Conservation (phyloP, 2,888 invertebrate species). For the Plemyria rubiginata region DNA sequence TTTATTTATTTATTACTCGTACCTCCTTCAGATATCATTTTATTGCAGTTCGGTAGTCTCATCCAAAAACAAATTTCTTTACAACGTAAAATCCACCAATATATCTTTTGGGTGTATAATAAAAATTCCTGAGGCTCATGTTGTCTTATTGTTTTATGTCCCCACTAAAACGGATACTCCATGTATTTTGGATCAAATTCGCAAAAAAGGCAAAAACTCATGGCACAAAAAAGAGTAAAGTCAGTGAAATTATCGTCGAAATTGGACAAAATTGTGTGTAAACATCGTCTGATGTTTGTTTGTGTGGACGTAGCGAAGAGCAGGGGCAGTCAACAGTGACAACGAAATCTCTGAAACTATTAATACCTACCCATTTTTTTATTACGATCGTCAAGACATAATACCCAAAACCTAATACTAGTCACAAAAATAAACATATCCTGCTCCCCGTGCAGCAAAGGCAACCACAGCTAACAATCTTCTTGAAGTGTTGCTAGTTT, state of each 20-base stretch:
- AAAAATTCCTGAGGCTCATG: slow-evolving; percentile 30
- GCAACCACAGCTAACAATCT: too few relatives aligned
- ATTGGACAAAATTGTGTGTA: slow-evolving; percentile 41
- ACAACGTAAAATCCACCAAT: slow-evolving; percentile 27
- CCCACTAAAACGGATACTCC: slow-evolving; percentile 31
- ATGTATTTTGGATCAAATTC: slow-evolving; percentile 34
- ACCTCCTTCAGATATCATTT: slow-evolving; percentile 7
- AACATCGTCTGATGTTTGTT: slow-evolving; percentile 49
- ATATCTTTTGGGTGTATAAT: slow-evolving; percentile 27
- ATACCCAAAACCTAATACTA: too few relatives aligned
- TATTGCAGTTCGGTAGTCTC: not conserved
- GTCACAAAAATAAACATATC: too few relatives aligned
- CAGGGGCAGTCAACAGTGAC: slow-evolving; percentile 5
- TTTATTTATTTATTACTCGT: too few relatives aligned
- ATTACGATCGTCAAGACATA: too few relatives aligned
- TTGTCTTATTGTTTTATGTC: slow-evolving; percentile 33
- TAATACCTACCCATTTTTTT: too few relatives aligned
- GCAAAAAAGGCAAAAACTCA: slow-evolving; percentile 24
- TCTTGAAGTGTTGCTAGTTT: too few relatives aligned
- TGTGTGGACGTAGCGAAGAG: slow-evolving; percentile 24
- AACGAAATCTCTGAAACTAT: not conserved
- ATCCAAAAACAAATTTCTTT: slow-evolving; percentile 8
- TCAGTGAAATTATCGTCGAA: slow-evolving; percentile 31
- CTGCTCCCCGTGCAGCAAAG: too few relatives aligned
- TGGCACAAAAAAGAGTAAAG: slow-evolving; percentile 31